A percentile compares a stretch with the other conserved stretches of the same genome.
Evolutionary conservation across 35 echinoderm and acorn worm genomes (phyloP).

Genomic region (Hemicentrotus pulcherrimus): DNA sequence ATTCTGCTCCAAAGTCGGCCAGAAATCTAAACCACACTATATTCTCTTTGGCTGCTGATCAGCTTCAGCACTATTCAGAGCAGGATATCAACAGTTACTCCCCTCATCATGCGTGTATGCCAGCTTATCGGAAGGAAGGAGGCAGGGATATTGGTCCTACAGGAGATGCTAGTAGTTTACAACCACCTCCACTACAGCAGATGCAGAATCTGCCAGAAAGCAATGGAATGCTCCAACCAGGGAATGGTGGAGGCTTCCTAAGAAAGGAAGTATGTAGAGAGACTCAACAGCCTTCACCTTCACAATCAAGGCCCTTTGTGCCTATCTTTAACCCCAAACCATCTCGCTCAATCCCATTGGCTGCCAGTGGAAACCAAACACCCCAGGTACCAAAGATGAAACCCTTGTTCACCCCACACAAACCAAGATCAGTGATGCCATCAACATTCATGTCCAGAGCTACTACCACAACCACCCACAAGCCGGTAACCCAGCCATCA

Average conservation of each 20-base stretch:
- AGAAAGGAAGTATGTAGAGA: neutral
- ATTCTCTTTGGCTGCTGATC: neutral
- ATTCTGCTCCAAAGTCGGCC: neutral
- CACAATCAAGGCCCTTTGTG: neutral
- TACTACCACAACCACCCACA: neutral
- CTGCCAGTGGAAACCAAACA: neutral
- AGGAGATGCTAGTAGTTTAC: neutral
- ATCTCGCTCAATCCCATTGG: neutral
- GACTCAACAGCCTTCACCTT: neutral
- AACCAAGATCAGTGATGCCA: neutral
- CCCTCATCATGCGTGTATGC: neutral
- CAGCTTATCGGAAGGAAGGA: neutral
- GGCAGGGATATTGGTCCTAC: neutral
- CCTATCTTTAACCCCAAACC: slow-evolving; percentile 44
- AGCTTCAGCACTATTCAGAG: slow-evolving; percentile 6
- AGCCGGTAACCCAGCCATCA: neutral
- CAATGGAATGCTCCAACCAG: neutral
- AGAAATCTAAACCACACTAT: slow-evolving; percentile 12
- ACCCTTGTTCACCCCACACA: neutral
- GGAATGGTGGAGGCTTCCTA: neutral
- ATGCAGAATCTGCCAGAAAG: neutral
- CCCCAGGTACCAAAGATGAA: slow-evolving; percentile 32
- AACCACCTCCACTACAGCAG: neutral
- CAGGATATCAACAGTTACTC: neutral
- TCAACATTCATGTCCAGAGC: neutral